phyloP scores from a whole-genome alignment of 2,888 invertebrate genomes.

The Papilio gigon region DNA sequence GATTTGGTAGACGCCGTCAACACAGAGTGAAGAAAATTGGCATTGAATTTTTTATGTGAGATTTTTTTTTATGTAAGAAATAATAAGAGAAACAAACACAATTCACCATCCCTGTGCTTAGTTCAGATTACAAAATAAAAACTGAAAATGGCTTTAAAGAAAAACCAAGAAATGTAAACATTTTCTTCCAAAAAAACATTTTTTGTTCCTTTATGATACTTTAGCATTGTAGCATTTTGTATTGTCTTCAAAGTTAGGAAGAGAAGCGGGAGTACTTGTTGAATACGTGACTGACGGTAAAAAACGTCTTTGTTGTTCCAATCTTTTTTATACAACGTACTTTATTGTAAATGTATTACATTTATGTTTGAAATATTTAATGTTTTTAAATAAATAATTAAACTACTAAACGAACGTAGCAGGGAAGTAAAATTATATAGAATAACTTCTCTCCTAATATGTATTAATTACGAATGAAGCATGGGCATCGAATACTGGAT shows the following conservation, averaged over 20 bases:
- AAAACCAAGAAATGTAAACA: neutral
- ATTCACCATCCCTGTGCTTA: too few relatives aligned
- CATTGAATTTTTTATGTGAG: too few relatives aligned
- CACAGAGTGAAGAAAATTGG: too few relatives aligned
- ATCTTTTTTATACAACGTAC: constrained; percentile 2
- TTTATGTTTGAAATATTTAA: neutral
- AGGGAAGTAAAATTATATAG: too few relatives aligned
- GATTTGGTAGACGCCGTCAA: too few relatives aligned
- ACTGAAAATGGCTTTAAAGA: too few relatives aligned
- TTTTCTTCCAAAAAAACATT: constrained; percentile 23
- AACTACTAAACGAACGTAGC: neutral
- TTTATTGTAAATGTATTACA: neutral
- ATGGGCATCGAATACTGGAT: too few relatives aligned
- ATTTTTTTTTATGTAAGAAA: too few relatives aligned
- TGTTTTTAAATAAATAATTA: neutral
- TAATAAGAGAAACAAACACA: too few relatives aligned
- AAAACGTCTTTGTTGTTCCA: constrained; percentile 16
- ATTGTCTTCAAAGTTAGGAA: constrained; percentile 23
- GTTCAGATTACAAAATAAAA: too few relatives aligned
- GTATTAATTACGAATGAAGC: neutral
- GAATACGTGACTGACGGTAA: constrained; percentile 28
- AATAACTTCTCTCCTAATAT: neutral
- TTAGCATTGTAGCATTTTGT: constrained; percentile 13
- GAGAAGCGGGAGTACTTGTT: constrained; percentile 13
- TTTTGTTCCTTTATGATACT: constrained; percentile 7